Percentiles rank a stretch among this genome's conserved stretches.
These are phyloP conservation scores for Lochmaea capreae DNA, from an alignment of 2,888 invertebrate species.

Conservation along the genomic window DNA sequence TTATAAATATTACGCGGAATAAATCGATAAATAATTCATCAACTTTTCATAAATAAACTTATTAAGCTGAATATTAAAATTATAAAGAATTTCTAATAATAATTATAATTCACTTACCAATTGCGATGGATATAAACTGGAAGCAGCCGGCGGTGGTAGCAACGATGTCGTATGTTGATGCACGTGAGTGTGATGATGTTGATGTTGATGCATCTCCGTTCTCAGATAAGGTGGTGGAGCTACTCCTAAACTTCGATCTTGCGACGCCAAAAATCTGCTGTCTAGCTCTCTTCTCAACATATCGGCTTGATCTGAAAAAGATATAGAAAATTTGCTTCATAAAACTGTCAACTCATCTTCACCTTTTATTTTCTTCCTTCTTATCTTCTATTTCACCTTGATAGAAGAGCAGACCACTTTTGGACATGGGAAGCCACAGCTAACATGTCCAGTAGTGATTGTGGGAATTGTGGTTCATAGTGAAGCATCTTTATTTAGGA, in stretches of 20 bases:
- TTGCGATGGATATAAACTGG: conserved; percentile 73
- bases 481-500: no score
- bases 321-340: neutral
- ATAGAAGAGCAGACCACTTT: no score
- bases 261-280: conserved; percentile 89
- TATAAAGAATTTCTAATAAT: neutral
- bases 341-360: no score
- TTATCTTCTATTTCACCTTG: no score
- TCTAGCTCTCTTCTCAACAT: conserved; percentile 89
- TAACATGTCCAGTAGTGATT: no score
- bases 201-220: conserved; percentile 93
- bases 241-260: conserved; percentile 73
- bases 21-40: neutral
- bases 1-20: neutral
- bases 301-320: conserved; percentile 78
- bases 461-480: no score
- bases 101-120: conserved; percentile 68
- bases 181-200: conserved; percentile 92
- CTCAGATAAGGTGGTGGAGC: conserved; percentile 72
- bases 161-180: conserved; percentile 85
- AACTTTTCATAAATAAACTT: neutral
- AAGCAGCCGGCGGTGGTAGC: conserved; percentile 70
- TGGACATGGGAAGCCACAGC: no score
- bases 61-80: neutral
- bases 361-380: no score